Conservation (phyloP, 2,888 invertebrate species). For the Ypsolopha sequella region DNA sequence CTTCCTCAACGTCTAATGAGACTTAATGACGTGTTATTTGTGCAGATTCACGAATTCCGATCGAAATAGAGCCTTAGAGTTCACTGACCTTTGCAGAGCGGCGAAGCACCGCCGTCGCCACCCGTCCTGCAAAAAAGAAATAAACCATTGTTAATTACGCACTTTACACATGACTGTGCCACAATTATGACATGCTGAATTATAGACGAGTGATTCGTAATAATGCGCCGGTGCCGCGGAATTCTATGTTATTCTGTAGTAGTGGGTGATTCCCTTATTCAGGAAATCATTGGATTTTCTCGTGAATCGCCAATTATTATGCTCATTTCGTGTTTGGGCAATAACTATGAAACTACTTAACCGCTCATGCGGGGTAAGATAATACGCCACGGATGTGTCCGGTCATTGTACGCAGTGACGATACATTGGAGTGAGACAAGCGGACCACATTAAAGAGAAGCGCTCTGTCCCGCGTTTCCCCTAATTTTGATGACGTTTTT, state of each 20-base stretch:
- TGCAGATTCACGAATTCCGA: slow-evolving; percentile 64
- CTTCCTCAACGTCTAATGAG: slow-evolving; percentile 61
- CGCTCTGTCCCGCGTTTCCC: too few species aligned
- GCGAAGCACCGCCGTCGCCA: slow-evolving; percentile 44
- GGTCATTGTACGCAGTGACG: too few species aligned
- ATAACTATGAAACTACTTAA: not conserved
- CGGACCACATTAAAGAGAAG: too few species aligned
- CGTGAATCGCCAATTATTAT: not conserved
- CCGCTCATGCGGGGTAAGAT: too few species aligned
- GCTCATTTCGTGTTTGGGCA: not conserved
- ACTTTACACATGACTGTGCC: slow-evolving; percentile 38
- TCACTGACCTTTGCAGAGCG: slow-evolving; percentile 52
- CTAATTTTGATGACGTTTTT: too few species aligned
- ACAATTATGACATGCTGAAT: slow-evolving; percentile 44
- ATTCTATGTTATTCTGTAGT: slow-evolving; percentile 15
- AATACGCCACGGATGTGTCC: too few species aligned
- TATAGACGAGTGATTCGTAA: slow-evolving; percentile 37
- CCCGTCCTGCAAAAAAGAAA: slow-evolving; percentile 51
- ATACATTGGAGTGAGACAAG: too few species aligned
- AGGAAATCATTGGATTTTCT: slow-evolving; percentile 9
- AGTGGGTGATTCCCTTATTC: slow-evolving; percentile 26
- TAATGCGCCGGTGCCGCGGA: slow-evolving; percentile 22
- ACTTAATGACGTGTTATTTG: slow-evolving; percentile 63
- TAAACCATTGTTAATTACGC: slow-evolving; percentile 45
- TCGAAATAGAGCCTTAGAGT: slow-evolving; percentile 45